phyloP scores from a whole-genome alignment of 2,113 vertebrate genomes.

The Scophthalmus maximus region DNA sequence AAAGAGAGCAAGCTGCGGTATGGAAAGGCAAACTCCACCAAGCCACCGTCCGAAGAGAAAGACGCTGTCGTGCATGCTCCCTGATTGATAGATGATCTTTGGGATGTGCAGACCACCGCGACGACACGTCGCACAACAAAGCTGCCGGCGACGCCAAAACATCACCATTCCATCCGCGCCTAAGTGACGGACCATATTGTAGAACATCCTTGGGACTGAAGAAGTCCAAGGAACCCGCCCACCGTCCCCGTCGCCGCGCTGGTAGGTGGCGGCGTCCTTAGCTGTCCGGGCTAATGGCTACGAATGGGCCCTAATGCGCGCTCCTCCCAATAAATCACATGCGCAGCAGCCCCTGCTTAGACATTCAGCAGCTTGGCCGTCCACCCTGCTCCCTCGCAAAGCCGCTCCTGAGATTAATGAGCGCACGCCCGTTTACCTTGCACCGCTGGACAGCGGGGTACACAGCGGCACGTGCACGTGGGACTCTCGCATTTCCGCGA shows the following conservation, averaged over 20 bases:
- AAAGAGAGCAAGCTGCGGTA: no score
- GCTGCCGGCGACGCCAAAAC: background rate
- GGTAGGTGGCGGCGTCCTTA: conserved; percentile 75
- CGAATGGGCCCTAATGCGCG: conserved; percentile 74
- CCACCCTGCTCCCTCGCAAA: conserved; percentile 61
- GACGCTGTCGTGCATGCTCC: no score
- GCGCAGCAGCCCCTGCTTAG: conserved; percentile 64
- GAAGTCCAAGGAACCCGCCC: conserved; percentile 24
- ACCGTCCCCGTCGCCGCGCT: conserved; percentile 21
- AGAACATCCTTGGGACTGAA: background rate
- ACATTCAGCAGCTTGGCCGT: conserved; percentile 79
- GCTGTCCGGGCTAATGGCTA: conserved; percentile 79
- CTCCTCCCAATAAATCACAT: conserved; percentile 80
- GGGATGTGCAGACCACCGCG: background rate
- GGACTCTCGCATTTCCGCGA: conserved; percentile 18
- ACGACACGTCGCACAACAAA: background rate
- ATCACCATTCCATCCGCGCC: background rate
- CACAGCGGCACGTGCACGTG: conserved; percentile 46
- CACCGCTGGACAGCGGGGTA: conserved; percentile 57
- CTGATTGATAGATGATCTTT: background rate
- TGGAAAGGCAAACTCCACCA: no score
- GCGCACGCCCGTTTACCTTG: conserved; percentile 76
- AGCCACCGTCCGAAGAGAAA: no score
- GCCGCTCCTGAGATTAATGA: conserved; percentile 80
- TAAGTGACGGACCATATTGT: conserved; percentile 14